Evolutionary conservation across 2,797 vertebrate species (phyloP).

Genomic region (Stomatorhinus walkeri): DNA sequence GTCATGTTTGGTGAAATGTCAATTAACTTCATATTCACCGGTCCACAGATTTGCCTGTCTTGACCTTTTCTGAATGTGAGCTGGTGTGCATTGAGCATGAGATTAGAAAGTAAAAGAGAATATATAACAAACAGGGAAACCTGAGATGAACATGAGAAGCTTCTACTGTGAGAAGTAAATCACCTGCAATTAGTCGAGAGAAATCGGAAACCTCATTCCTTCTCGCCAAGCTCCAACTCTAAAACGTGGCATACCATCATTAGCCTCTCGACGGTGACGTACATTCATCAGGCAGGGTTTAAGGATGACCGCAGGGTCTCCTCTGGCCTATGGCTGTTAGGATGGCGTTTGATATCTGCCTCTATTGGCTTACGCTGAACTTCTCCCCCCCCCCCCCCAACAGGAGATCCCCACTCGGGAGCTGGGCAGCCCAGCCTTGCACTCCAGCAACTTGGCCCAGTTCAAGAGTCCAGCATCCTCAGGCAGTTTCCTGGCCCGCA

Average conservation of each 20-base stretch:
- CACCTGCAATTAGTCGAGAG: neutral
- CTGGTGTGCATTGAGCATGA: neutral
- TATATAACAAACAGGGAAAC: neutral
- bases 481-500: conserved; percentile 66
- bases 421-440: conserved; percentile 67
- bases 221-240: neutral
- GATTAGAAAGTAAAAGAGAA: neutral
- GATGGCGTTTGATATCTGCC: neutral
- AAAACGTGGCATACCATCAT: neutral
- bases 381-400: neutral
- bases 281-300: neutral
- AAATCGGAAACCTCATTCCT: neutral
- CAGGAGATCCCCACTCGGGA: conserved; percentile 97
- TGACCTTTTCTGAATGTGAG: neutral
- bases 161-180: neutral
- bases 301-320: neutral
- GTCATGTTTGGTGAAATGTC: neutral
- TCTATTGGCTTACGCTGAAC: neutral
- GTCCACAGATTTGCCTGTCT: neutral
- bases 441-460: conserved; percentile 59
- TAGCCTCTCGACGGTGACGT: neutral
- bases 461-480: conserved; percentile 58
- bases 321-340: neutral
- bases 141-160: neutral
- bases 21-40: neutral